These are phyloP conservation scores for Rhabdomys pumilio DNA, from an alignment of 2,797 vertebrate genomes.

Conservation along the genomic window DNA sequence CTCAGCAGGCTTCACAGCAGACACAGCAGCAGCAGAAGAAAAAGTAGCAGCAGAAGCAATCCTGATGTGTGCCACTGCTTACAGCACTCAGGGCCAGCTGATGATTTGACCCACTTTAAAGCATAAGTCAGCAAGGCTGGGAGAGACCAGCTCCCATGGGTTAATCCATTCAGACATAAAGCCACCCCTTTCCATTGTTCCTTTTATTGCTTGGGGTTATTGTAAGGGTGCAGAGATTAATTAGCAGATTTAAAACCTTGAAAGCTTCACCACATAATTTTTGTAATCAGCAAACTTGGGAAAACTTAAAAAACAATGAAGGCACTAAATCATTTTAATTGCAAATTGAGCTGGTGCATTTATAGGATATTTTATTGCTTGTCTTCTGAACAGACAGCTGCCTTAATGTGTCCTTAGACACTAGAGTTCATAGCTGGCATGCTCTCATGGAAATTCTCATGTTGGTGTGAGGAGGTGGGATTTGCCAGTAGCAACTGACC, in stretches of 20 bases:
- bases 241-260: conserved; percentile 84
- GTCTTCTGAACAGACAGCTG: conserved; percentile 76
- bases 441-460: not conserved
- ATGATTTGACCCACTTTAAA: conserved; percentile 17
- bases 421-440: not conserved
- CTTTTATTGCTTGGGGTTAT: conserved; percentile 80
- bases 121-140: not conserved
- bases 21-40: not conserved
- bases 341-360: conserved; percentile 78
- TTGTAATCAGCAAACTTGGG: conserved; percentile 85
- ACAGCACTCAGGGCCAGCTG: not conserved
- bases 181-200: conserved; percentile 52
- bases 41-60: not conserved
- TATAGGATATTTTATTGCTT: conserved; percentile 76
- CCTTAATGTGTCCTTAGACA: conserved; percentile 62
- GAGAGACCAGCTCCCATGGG: not conserved
- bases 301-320: conserved; percentile 84
- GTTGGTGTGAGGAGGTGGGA: conserved; percentile 4
- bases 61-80: not conserved
- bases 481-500: not conserved
- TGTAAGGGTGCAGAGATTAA: conserved; percentile 85
- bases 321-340: conserved; percentile 84
- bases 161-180: conserved; percentile 59
- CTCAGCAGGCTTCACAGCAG: not conserved
- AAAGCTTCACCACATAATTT: conserved; percentile 85